Evolutionary conservation across 2,113 vertebrate genomes (phyloP).

Genomic region (Syngnathus floridae): DNA sequence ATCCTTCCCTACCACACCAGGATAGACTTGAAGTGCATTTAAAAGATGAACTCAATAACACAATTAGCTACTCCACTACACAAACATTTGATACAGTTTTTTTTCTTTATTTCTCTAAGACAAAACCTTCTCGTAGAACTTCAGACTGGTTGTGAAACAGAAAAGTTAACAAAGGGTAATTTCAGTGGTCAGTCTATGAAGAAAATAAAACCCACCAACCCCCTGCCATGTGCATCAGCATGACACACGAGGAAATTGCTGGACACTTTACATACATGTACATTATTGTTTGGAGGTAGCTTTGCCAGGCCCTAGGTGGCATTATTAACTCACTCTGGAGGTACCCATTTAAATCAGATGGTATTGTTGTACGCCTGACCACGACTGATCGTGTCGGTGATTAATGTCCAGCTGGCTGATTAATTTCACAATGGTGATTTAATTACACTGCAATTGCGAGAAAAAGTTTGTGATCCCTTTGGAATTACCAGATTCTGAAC

Average conservation of each 20-base stretch:
- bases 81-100: background rate
- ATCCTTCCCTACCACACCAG: too few relatives aligned
- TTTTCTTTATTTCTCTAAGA: background rate
- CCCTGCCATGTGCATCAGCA: slow-evolving; percentile 32
- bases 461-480: background rate
- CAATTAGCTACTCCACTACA: too few relatives aligned
- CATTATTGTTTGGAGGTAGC: slow-evolving; percentile 57
- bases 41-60: too few relatives aligned
- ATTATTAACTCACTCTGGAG: slow-evolving; percentile 65
- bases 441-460: background rate
- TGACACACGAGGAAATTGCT: slow-evolving; percentile 52
- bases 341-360: slow-evolving; percentile 62
- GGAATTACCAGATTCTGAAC: background rate
- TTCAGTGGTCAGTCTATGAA: slow-evolving; percentile 46
- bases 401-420: slow-evolving; percentile 60
- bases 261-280: slow-evolving; percentile 35
- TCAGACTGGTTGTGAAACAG: background rate
- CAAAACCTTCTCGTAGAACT: background rate
- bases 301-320: slow-evolving; percentile 57
- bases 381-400: slow-evolving; percentile 62
- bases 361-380: slow-evolving; percentile 60
- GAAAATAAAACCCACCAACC: slow-evolving; percentile 54
- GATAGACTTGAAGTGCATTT: too few relatives aligned
- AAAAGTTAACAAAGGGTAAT: background rate
- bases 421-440: slow-evolving; percentile 38